phyloP scores from a whole-genome alignment of 2,888 invertebrate species.

The Amiota mariae region DNA sequence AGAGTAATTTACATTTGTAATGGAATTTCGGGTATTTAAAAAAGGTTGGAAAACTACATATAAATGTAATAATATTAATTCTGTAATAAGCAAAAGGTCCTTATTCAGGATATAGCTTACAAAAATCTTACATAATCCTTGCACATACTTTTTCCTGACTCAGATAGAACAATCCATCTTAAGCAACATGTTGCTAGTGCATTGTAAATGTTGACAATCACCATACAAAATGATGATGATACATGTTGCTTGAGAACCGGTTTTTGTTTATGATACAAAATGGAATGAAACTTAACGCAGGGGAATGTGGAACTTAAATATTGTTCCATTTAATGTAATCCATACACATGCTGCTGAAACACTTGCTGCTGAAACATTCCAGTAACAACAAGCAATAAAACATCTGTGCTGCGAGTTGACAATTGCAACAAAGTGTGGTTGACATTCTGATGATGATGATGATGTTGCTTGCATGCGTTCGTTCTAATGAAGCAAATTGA shows the following conservation, averaged over 20 bases:
- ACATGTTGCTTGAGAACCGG: slow-evolving; percentile 9
- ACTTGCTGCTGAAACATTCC: no score
- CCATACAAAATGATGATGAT: background rate
- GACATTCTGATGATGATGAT: no score
- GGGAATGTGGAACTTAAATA: background rate
- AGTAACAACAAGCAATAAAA: background rate
- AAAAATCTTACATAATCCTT: no score
- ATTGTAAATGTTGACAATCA: background rate
- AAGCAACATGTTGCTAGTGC: background rate
- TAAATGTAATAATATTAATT: background rate
- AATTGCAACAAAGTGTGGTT: background rate
- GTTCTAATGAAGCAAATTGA: no score
- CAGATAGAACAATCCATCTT: no score
- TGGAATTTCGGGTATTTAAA: slow-evolving; percentile 20
- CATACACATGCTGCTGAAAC: background rate
- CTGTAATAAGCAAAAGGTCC: background rate
- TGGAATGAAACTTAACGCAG: background rate
- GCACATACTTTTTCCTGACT: no score
- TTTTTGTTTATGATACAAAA: background rate
- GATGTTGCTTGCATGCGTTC: no score
- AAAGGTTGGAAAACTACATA: background rate
- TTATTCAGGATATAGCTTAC: background rate
- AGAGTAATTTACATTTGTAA: slow-evolving; percentile 65
- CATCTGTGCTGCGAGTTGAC: background rate
- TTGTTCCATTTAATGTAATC: no score